Percentiles rank a stretch among this genome's conserved stretches.
phyloP scores from a whole-genome alignment of 2,888 invertebrate species.

The Aradus depressus region DNA sequence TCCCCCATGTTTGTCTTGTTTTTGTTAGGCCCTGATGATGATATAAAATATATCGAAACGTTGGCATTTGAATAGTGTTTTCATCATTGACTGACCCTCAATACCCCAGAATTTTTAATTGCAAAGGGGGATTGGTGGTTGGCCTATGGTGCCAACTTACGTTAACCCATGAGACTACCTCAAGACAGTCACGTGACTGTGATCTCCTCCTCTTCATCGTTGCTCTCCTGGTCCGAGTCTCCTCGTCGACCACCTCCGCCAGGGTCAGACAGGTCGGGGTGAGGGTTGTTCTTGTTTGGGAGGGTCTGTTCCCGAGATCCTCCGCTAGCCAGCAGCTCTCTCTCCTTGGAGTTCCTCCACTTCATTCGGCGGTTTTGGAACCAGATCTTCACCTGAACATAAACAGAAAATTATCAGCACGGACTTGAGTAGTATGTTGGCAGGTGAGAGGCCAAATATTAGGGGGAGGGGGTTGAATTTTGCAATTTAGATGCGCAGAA shows the following conservation, averaged over 20 bases:
- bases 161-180: neutral
- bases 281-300: constrained; percentile 93
- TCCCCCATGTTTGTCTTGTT: no score
- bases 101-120: no score
- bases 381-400: constrained; percentile 68
- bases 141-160: neutral
- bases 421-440: neutral
- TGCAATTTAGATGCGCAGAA: neutral
- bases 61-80: no score
- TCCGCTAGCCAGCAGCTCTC: constrained; percentile 84
- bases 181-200: constrained; percentile 70
- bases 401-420: neutral
- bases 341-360: constrained; percentile 95
- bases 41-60: no score
- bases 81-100: no score
- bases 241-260: constrained; percentile 58
- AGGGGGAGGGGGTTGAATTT: neutral
- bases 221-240: constrained; percentile 42
- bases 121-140: neutral
- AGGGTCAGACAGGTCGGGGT: constrained; percentile 86
- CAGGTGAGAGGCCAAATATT: neutral
- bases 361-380: constrained; percentile 99
- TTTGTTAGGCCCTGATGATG: no score
- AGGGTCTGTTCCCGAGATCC: constrained; percentile 90
- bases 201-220: constrained; percentile 67